Conservation (phyloP, 2,888 invertebrate genomes). For the Acanthoscelides obtectus region DNA sequence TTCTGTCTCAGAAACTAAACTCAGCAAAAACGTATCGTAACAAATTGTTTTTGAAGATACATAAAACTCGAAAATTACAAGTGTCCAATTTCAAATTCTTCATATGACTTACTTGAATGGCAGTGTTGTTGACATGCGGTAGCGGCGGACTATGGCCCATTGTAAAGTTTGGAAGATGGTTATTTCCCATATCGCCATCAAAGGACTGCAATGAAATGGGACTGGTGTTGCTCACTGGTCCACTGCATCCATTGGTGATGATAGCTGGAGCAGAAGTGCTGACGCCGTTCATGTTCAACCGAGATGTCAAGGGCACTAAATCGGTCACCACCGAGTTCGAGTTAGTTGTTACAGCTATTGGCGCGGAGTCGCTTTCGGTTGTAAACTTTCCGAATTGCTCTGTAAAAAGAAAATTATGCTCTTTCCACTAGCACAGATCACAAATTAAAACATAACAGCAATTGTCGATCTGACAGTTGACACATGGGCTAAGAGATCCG, state of each 20-base stretch:
- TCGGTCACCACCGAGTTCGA: constrained; percentile 49
- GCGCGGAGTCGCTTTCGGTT: constrained; percentile 53
- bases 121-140: constrained; percentile 36
- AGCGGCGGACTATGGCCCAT: constrained; percentile 38
- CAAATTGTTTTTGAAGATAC: too few relatives aligned
- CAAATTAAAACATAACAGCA: too few relatives aligned
- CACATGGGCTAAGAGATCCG: too few relatives aligned
- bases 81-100: too few relatives aligned
- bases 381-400: constrained; percentile 67
- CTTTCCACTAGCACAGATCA: too few relatives aligned
- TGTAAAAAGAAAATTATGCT: too few relatives aligned
- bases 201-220: constrained; percentile 71
- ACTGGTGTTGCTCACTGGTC: constrained; percentile 59
- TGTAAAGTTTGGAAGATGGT: constrained; percentile 37
- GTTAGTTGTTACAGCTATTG: constrained; percentile 38
- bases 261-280: constrained; percentile 17
- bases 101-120: background rate
- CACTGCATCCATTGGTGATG: constrained; percentile 38
- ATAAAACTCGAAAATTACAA: too few relatives aligned
- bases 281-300: constrained; percentile 31
- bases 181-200: constrained; percentile 61
- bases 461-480: too few relatives aligned
- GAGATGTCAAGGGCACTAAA: constrained; percentile 32
- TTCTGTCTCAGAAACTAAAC: too few relatives aligned
- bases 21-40: too few relatives aligned